Evolutionary conservation across 37 sponge, comb jelly and placozoan genomes (phyloP).

Genomic region (Hexactinellida sp.): DNA sequence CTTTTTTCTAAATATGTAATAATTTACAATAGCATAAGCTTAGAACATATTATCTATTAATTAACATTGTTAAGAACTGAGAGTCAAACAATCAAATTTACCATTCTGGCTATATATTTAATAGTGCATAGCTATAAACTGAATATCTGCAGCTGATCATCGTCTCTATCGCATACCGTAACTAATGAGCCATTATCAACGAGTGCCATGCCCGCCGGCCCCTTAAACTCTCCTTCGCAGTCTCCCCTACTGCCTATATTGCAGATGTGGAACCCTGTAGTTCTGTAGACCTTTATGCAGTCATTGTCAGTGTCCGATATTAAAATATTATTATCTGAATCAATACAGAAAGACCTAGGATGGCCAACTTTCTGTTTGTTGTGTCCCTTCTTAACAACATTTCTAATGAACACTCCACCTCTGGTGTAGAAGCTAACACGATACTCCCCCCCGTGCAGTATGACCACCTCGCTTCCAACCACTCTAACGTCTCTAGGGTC

Average conservation of each 20-base stretch:
- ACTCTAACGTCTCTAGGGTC: not conserved
- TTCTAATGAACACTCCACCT: not conserved
- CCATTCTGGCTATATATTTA: too few relatives aligned
- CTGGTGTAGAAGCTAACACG: not conserved
- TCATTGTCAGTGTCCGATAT: not conserved
- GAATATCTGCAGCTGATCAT: conserved; percentile 2
- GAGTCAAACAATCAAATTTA: too few relatives aligned
- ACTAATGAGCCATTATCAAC: not conserved
- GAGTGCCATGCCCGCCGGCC: not conserved
- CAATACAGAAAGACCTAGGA: not conserved
- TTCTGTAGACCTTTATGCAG: not conserved
- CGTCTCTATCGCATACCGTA: not conserved
- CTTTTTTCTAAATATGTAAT: too few relatives aligned
- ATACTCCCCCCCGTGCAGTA: not conserved
- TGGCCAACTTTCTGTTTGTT: conserved; percentile 11
- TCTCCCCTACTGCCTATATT: not conserved
- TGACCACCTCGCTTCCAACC: not conserved
- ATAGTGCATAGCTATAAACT: not conserved
- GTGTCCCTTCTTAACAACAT: not conserved
- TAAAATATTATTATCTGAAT: not conserved
- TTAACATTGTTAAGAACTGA: too few relatives aligned
- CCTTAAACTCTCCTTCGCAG: not conserved
- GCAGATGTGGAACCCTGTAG: not conserved
- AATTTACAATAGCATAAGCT: too few relatives aligned
- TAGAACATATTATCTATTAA: too few relatives aligned